phyloP scores from a whole-genome alignment of 1,140 invertebrate genomes.

The Ceratosolen solmsi region DNA sequence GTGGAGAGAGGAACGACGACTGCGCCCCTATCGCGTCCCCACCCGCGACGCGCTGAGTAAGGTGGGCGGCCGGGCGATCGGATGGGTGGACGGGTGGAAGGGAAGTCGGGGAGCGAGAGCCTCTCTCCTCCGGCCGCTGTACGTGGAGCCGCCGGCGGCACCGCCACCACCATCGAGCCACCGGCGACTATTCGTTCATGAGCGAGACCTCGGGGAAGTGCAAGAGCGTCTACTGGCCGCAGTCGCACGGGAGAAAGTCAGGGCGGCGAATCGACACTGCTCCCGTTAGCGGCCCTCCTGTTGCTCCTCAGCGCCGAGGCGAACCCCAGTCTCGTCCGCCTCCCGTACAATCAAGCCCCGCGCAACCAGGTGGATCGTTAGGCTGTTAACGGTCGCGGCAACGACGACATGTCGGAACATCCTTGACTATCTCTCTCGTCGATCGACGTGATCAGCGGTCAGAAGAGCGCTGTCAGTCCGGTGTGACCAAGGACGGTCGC shows the following conservation, averaged over 20 bases:
- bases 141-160: not conserved
- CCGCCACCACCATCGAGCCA: not conserved
- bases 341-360: no score
- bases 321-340: not conserved
- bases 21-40: not conserved
- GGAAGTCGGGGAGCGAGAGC: no score
- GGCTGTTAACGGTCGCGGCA: no score
- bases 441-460: no score
- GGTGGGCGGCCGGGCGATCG: not conserved
- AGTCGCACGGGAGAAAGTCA: slow-evolving; percentile 59
- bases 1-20: not conserved
- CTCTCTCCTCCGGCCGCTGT: slow-evolving; percentile 10
- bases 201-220: slow-evolving; percentile 47
- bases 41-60: no score
- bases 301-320: not conserved
- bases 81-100: no score
- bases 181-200: slow-evolving; percentile 24
- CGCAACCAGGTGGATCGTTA: no score
- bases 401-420: no score
- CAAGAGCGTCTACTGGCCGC: slow-evolving; percentile 52
- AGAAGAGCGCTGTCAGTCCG: no score
- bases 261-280: slow-evolving; percentile 58
- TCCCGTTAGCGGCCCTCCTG: slow-evolving; percentile 19
- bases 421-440: no score
- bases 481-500: no score